These are phyloP conservation scores for Aricia agestis DNA, from an alignment of 1,140 invertebrate species.

Conservation along the genomic window DNA sequence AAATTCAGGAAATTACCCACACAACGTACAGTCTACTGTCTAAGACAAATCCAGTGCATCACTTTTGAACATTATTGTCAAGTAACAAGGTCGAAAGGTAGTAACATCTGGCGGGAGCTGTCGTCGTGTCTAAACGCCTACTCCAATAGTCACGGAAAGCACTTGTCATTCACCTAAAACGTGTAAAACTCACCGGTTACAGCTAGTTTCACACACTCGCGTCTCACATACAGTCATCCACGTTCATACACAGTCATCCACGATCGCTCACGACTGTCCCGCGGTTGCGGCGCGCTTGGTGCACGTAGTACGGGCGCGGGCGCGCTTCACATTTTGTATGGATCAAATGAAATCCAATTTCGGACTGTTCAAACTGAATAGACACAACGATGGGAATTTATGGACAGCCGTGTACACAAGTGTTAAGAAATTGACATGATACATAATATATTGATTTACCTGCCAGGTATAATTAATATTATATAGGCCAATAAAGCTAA, in stretches of 20 bases:
- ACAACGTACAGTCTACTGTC: too few relatives aligned
- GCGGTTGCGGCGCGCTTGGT: neutral
- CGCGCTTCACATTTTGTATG: constrained; percentile 22
- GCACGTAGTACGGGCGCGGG: constrained; percentile 2
- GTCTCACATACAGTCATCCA: neutral
- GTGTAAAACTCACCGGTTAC: constrained; percentile 6
- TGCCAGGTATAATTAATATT: too few relatives aligned
- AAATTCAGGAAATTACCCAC: too few relatives aligned
- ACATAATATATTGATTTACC: too few relatives aligned
- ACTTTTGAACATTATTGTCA: too few relatives aligned
- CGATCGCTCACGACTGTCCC: neutral
- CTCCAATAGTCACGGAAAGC: neutral
- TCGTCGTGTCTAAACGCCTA: neutral
- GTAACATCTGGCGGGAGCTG: too few relatives aligned
- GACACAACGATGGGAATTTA: constrained; percentile 20
- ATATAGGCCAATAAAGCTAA: too few relatives aligned
- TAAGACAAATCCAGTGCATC: too few relatives aligned
- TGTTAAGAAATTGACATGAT: neutral
- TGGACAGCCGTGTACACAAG: constrained; percentile 1
- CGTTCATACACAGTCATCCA: neutral
- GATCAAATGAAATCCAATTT: constrained; percentile 26
- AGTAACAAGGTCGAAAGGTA: too few relatives aligned
- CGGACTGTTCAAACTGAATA: constrained; percentile 24
- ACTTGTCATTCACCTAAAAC: neutral
- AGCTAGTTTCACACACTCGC: neutral